Evolutionary conservation across 1,140 invertebrate species (phyloP).

Genomic region (Planococcus citri): DNA sequence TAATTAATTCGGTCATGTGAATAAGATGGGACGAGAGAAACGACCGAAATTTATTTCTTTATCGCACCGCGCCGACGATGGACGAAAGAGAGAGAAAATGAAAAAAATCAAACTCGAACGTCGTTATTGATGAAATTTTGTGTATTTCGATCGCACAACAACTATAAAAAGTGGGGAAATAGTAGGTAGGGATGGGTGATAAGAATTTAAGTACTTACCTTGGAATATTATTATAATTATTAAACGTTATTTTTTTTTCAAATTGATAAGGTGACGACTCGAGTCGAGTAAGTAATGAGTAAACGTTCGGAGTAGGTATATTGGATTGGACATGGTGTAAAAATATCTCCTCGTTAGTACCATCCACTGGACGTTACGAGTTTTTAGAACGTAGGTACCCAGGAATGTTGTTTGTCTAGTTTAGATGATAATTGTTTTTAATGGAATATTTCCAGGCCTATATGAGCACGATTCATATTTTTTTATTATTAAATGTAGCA

Average conservation of each 20-base stretch:
- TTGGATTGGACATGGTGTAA: not conserved
- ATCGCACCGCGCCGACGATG: not conserved
- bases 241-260: not conserved
- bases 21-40: not conserved
- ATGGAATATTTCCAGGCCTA: not conserved
- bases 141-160: not conserved
- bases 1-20: constrained; percentile 1
- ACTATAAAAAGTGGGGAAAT: not conserved
- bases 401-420: not conserved
- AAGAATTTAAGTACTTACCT: not conserved
- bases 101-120: not conserved
- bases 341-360: not conserved
- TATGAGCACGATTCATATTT: no score
- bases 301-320: no score
- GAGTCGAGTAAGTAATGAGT: not conserved
- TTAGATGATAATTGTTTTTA: not conserved
- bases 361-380: not conserved
- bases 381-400: not conserved
- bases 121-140: not conserved
- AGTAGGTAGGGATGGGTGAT: not conserved
- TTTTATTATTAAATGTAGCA: no score
- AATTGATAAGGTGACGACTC: not conserved
- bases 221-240: not conserved
- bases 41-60: not conserved
- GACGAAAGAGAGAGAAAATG: no score